Percentiles rank a stretch among this genome's conserved stretches.
Evolutionary conservation across 2,888 invertebrate species (phyloP).

Genomic region (Fissipunctia ypsillon): DNA sequence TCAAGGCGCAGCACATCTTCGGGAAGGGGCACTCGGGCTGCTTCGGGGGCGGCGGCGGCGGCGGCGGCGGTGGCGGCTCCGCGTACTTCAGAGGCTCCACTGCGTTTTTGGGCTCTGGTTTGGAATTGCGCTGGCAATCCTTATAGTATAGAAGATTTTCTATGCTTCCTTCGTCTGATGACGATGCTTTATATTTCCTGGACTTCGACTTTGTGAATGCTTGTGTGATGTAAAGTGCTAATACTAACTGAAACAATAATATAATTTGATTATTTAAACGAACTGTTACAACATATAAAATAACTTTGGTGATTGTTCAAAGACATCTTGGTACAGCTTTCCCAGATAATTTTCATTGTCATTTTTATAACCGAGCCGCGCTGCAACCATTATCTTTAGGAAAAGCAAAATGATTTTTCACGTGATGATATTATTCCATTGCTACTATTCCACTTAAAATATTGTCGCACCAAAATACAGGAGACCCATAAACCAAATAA

Average conservation of each 20-base stretch:
- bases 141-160: slow-evolving; percentile 85
- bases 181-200: slow-evolving; percentile 66
- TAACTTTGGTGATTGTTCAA: too few species aligned
- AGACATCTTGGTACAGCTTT: too few species aligned
- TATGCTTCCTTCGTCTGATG: slow-evolving; percentile 84
- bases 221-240: slow-evolving; percentile 72
- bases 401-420: not conserved
- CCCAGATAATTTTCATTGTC: not conserved
- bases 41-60: slow-evolving; percentile 20
- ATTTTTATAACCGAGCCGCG: not conserved
- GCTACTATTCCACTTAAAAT: not conserved
- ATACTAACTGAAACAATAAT: slow-evolving; percentile 74
- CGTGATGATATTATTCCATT: not conserved
- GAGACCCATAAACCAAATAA: too few species aligned
- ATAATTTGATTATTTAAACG: not conserved
- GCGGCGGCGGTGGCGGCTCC: slow-evolving; percentile 3
- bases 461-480: not conserved
- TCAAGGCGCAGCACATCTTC: slow-evolving; percentile 84
- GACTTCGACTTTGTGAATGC: slow-evolving; percentile 65
- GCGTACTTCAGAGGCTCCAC: not conserved
- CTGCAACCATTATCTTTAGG: not conserved
- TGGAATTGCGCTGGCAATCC: slow-evolving; percentile 78
- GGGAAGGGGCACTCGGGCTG: slow-evolving; percentile 75
- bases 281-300: not conserved
- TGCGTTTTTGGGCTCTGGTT: slow-evolving; percentile 37